These are phyloP conservation scores for Sceloporus tristichus DNA, from an alignment of 2,113 vertebrate species.

Conservation along the genomic window DNA sequence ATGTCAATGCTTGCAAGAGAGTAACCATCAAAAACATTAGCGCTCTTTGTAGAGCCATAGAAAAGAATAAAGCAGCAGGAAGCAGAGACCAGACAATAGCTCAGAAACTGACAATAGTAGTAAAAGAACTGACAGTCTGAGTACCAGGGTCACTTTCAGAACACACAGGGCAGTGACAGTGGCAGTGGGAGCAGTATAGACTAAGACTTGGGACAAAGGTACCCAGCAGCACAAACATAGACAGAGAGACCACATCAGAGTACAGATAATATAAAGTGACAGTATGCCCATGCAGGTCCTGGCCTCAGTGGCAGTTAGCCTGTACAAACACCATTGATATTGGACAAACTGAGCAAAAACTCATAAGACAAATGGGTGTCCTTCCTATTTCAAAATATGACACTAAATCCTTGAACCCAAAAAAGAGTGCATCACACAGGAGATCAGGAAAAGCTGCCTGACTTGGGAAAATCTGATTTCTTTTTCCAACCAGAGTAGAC, in stretches of 20 bases:
- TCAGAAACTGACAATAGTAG: constrained; percentile 22
- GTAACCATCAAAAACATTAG: constrained; percentile 33
- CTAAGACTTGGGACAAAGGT: neutral
- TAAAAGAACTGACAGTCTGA: constrained; percentile 6
- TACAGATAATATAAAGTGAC: constrained; percentile 11
- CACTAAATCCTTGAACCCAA: neutral
- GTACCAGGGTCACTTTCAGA: neutral
- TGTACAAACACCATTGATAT: neutral
- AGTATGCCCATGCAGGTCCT: neutral
- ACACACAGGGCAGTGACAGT: neutral
- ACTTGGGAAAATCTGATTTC: no score
- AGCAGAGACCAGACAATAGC: constrained; percentile 37
- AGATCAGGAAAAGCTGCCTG: no score
- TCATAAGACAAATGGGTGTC: neutral
- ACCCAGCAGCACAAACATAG: rapidly evolving
- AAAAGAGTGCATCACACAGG: no score
- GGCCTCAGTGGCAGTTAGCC: neutral
- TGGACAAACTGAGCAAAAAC: neutral
- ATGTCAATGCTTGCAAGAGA: neutral
- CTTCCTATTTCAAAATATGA: neutral
- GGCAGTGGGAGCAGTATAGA: neutral
- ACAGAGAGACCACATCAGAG: neutral
- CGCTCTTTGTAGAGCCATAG: neutral
- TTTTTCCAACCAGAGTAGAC: no score
- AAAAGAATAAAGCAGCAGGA: constrained; percentile 13